These are phyloP conservation scores for Melanophora roralis DNA, from an alignment of 2,888 invertebrate genomes.

Conservation along the genomic window DNA sequence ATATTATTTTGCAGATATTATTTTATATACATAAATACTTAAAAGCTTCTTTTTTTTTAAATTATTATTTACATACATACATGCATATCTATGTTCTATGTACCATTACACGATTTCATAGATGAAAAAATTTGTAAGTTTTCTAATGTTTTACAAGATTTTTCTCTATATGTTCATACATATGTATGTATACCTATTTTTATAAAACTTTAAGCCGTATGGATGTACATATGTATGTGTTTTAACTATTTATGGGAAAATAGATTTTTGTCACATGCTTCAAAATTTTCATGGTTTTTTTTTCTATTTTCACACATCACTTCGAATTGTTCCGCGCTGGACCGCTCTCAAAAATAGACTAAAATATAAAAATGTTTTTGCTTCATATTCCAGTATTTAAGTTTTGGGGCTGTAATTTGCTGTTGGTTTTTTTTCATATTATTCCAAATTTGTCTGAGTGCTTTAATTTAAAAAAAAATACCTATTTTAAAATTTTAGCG, in stretches of 20 bases:
- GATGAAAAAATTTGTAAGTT: too few species aligned
- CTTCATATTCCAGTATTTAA: slow-evolving; percentile 43
- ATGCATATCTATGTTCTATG: too few species aligned
- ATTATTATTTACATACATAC: too few species aligned
- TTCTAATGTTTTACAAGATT: neutral
- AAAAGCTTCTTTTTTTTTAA: neutral
- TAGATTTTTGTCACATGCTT: slow-evolving; percentile 28
- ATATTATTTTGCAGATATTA: neutral
- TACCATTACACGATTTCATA: too few species aligned
- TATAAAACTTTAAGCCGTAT: neutral
- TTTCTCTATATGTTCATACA: too few species aligned
- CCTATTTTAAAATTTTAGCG: slow-evolving; percentile 13
- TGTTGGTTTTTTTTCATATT: slow-evolving; percentile 24
- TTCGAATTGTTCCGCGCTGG: slow-evolving; percentile 71
- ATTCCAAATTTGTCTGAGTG: slow-evolving; percentile 41
- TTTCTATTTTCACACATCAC: slow-evolving; percentile 27
- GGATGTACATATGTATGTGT: neutral
- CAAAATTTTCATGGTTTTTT: neutral
- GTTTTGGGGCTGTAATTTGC: slow-evolving; percentile 46
- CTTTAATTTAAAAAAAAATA: slow-evolving; percentile 49
- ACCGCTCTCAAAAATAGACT: slow-evolving; percentile 76
- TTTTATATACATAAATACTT: neutral
- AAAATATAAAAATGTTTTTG: slow-evolving; percentile 57
- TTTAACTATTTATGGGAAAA: neutral
- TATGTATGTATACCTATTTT: too few species aligned